Evolutionary conservation across 2,113 vertebrate genomes (phyloP).

Genomic region (Archocentrus centrarchus): DNA sequence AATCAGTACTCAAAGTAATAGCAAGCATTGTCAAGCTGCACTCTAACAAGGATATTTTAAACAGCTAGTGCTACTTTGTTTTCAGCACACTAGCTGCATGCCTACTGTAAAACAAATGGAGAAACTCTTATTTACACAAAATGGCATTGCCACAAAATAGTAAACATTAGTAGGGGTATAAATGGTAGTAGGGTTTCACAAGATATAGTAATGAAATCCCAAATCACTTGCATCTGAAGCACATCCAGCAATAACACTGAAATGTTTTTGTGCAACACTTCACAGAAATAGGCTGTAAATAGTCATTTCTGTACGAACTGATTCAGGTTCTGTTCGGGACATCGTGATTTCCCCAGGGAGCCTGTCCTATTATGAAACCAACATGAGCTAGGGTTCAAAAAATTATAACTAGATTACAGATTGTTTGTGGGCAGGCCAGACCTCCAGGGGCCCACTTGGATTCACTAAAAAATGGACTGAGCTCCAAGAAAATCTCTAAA

Average conservation of each 20-base stretch:
- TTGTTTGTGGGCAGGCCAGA: background rate
- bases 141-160: background rate
- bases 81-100: no score
- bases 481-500: background rate
- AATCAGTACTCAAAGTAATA: background rate
- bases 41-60: background rate
- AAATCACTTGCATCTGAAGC: slow-evolving; percentile 4
- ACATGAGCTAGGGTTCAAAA: background rate
- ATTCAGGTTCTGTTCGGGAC: slow-evolving; percentile 20
- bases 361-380: slow-evolving; percentile 47
- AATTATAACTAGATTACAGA: background rate
- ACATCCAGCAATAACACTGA: slow-evolving; percentile 12
- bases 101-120: no score
- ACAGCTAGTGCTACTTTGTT: no score
- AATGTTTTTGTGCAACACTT: slow-evolving; percentile 38
- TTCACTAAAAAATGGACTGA: background rate
- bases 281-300: slow-evolving; percentile 35
- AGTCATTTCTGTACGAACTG: background rate
- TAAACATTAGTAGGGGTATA: background rate
- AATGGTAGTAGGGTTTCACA: slow-evolving; percentile 13
- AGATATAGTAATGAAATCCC: slow-evolving; percentile 4
- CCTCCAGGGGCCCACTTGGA: background rate
- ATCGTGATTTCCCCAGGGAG: background rate
- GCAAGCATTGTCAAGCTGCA: background rate
- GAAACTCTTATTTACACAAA: no score